Conservation (phyloP, 2,797 vertebrate species). For the Xerus rutilus region DNA sequence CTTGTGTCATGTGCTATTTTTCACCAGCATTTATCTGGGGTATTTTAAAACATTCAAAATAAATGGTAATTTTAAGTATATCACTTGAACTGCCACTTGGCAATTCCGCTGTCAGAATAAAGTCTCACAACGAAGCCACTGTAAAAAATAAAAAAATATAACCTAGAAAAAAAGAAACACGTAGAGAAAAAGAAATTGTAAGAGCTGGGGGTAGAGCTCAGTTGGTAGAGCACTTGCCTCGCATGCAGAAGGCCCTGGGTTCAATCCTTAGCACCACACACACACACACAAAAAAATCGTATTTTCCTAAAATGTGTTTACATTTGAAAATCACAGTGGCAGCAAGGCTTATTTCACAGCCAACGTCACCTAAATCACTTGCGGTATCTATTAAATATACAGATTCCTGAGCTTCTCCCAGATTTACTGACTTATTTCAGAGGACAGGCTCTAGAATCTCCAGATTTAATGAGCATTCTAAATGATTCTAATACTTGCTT, state of each 20-base stretch:
- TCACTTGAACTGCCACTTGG: conserved; percentile 18
- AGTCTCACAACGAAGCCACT: conserved; percentile 21
- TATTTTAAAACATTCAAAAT: conserved; percentile 52
- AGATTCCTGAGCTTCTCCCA: neutral
- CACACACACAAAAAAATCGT: conserved; percentile 34
- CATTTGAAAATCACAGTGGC: conserved; percentile 33
- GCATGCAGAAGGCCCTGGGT: too few species aligned
- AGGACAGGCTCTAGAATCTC: neutral
- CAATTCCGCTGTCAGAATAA: conserved; percentile 12
- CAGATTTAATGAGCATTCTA: neutral
- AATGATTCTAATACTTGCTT: neutral
- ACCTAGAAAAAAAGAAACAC: conserved; percentile 18
- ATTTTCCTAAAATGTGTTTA: conserved; percentile 43
- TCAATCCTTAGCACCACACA: too few species aligned
- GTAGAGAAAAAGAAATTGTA: conserved; percentile 11
- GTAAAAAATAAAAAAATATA: conserved; percentile 20
- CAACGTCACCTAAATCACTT: neutral
- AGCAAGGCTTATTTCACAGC: neutral
- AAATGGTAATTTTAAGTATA: conserved; percentile 14
- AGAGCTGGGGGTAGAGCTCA: too few species aligned
- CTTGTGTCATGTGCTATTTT: neutral
- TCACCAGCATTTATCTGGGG: neutral
- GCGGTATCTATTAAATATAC: neutral
- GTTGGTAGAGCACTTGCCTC: too few species aligned
- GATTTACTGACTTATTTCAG: neutral